These are phyloP conservation scores for Phyllotreta striolata DNA, from an alignment of 2,888 invertebrate genomes.

Conservation along the genomic window DNA sequence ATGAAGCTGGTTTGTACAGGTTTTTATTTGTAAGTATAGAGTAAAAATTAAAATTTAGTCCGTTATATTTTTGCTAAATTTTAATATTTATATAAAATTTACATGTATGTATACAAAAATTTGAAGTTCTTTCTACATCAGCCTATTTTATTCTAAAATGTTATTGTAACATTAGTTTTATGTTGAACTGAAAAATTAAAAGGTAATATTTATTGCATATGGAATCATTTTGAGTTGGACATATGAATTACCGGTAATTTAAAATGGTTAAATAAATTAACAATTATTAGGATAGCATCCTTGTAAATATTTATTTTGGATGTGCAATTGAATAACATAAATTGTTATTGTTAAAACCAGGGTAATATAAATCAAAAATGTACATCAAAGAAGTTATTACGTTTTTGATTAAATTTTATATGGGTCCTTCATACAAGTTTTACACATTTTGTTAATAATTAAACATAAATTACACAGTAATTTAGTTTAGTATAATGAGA, in stretches of 20 bases:
- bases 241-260: neutral
- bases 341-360: too few species aligned
- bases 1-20: too few species aligned
- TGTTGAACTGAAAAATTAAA: constrained; percentile 14
- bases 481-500: too few species aligned
- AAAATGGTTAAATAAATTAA: neutral
- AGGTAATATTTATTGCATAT: constrained; percentile 9
- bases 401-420: too few species aligned
- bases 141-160: constrained; percentile 9
- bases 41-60: constrained; percentile 2
- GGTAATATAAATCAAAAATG: too few species aligned
- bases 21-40: too few species aligned
- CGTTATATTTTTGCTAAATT: neutral
- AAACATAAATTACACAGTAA: too few species aligned
- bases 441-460: too few species aligned
- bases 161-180: constrained; percentile 5
- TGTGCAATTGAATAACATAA: neutral
- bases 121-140: constrained; percentile 17
- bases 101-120: neutral
- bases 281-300: neutral
- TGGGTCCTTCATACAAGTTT: too few species aligned
- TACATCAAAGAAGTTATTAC: too few species aligned
- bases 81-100: neutral
- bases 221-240: constrained; percentile 3
- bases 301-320: constrained; percentile 7